Conservation (phyloP, 2,113 vertebrate species). For the Zingel zingel region DNA sequence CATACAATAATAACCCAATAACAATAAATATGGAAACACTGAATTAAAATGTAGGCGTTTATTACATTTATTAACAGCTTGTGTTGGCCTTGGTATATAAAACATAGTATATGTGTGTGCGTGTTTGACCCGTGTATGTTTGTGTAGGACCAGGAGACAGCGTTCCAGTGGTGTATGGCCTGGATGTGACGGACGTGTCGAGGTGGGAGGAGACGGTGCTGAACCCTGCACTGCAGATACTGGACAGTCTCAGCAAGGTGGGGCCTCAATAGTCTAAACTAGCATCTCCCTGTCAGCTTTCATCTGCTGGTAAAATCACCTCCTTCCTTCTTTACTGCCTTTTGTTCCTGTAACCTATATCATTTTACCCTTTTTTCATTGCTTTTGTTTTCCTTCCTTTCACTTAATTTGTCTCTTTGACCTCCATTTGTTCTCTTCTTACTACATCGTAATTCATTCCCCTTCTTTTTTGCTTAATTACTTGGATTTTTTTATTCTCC, state of each 20-base stretch:
- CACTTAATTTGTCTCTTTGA: neutral
- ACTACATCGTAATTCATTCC: neutral
- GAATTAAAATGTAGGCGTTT: conserved; percentile 1
- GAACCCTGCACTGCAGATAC: conserved; percentile 90
- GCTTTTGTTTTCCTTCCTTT: neutral
- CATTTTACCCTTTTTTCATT: neutral
- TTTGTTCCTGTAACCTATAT: neutral
- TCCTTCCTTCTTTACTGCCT: neutral
- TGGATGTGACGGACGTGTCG: conserved; percentile 91
- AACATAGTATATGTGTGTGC: neutral
- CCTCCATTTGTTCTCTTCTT: neutral
- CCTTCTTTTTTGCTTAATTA: neutral
- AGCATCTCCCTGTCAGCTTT: conserved; percentile 23
- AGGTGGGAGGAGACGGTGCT: conserved; percentile 92
- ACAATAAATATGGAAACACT: neutral
- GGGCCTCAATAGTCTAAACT: conserved; percentile 24
- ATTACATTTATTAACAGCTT: conserved; percentile 17
- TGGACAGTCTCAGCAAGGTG: conserved; percentile 93
- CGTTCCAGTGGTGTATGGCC: conserved; percentile 89
- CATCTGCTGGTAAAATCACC: neutral
- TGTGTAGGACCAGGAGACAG: conserved; percentile 88
- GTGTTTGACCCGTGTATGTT: conserved; percentile 30
- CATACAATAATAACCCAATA: too few species aligned
- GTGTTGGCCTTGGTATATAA: conserved; percentile 10
- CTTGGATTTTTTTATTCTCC: neutral